These are phyloP conservation scores for Myotis brandtii DNA, from an alignment of 2,113 vertebrate genomes.

Conservation along the genomic window DNA sequence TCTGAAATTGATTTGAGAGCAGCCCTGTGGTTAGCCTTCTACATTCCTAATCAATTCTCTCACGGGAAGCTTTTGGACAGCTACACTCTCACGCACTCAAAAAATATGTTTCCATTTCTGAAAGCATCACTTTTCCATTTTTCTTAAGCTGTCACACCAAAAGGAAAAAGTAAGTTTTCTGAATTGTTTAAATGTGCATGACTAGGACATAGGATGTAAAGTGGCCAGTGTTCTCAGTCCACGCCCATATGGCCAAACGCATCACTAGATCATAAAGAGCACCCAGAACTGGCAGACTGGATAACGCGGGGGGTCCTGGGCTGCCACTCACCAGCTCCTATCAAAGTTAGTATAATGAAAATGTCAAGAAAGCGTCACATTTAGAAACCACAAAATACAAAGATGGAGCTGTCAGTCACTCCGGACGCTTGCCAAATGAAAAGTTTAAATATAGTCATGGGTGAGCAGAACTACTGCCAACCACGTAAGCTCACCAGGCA, in stretches of 20 bases:
- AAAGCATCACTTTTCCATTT: slow-evolving; percentile 24
- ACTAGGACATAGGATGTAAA: not conserved
- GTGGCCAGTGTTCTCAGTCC: not conserved
- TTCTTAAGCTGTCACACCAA: not conserved
- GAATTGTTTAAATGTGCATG: not conserved
- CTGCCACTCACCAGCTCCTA: slow-evolving; percentile 5
- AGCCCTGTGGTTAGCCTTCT: not conserved
- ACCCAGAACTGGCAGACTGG: slow-evolving; percentile 42
- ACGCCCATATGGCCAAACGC: not conserved
- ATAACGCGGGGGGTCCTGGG: slow-evolving; percentile 35
- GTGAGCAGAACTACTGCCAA: not conserved
- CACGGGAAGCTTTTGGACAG: not conserved
- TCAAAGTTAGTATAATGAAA: slow-evolving; percentile 34
- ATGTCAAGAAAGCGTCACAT: slow-evolving; percentile 62
- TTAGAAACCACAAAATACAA: slow-evolving; percentile 55
- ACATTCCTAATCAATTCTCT: not conserved
- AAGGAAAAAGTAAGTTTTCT: not conserved
- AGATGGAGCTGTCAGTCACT: slow-evolving; percentile 60
- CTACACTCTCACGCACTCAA: not conserved
- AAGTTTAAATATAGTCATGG: slow-evolving; percentile 28
- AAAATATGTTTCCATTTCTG: not conserved
- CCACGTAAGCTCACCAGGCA: not conserved
- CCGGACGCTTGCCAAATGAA: slow-evolving; percentile 47
- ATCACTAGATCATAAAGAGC: slow-evolving; percentile 40
- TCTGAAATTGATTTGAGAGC: not conserved